Percentiles rank a stretch among this genome's conserved stretches.
These are phyloP conservation scores for Enteromius unitaeniatus DNA, from an alignment of 2,797 vertebrate genomes.

Conservation along the genomic window DNA sequence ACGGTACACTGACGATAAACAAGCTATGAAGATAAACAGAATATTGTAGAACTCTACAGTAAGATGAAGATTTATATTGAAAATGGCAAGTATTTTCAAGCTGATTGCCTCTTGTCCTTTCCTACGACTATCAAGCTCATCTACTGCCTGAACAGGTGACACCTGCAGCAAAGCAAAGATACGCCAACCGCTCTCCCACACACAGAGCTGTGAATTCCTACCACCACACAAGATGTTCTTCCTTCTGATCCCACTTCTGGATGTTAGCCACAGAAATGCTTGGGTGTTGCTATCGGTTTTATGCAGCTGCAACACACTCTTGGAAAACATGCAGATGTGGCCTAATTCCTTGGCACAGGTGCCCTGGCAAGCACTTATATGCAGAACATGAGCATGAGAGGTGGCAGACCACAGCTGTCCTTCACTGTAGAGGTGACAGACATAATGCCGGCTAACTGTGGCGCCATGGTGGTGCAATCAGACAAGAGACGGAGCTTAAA, in stretches of 20 bases:
- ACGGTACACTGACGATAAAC: neutral
- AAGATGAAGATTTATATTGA: neutral
- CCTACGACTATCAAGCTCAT: neutral
- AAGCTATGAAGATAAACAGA: neutral
- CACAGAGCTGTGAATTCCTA: constrained; percentile 7
- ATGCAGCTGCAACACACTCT: constrained; percentile 2
- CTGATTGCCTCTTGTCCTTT: neutral
- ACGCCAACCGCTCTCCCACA: constrained; percentile 19
- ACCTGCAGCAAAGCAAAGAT: constrained; percentile 37
- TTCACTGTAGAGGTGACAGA: constrained; percentile 1
- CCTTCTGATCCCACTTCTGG: constrained; percentile 12
- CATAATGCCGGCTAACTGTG: neutral
- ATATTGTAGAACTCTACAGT: neutral
- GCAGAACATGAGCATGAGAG: neutral
- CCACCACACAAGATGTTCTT: constrained; percentile 13
- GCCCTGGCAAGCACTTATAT: constrained; percentile 24
- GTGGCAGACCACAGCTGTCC: constrained; percentile 36
- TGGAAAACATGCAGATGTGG: constrained; percentile 22
- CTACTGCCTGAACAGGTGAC: constrained; percentile 36
- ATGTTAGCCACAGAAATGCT: constrained; percentile 3
- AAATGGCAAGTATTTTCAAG: neutral
- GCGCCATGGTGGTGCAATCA: neutral
- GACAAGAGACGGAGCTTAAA: neutral
- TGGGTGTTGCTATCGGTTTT: neutral
- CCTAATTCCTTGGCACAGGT: constrained; percentile 23